Base-by-base conservation (phyloP, 2,888 invertebrate genomes). In the Parnassius orleans region DNA sequence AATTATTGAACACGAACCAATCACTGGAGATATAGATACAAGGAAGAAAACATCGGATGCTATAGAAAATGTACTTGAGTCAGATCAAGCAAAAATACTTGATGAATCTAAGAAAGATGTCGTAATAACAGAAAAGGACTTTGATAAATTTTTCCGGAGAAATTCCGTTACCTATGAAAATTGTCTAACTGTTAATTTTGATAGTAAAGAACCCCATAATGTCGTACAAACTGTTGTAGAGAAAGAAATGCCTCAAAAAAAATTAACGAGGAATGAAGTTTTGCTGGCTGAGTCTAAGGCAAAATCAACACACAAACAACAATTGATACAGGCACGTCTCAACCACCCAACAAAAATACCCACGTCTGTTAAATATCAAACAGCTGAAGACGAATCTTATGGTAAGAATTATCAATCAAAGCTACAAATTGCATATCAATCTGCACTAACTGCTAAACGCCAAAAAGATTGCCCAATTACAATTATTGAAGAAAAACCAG, bases 401-500 rank as follows among this genome's bases (percentile, higher is more conserved):
- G 81, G 72, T 55, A 88, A 85, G 76, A 84, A 82, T 66, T 81
- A 84, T 71, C 87, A 84, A 46, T 86, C 89, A 2, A 88, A 89
- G 69, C 75, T 90, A 59, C 87, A 90, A 75, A 79, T 83, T 59
- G 90, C 90, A 7, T 90, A 90, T 70, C 87, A 90, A 55, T 81
- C 85, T 9, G 87, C 83, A 41, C 68, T 90, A 56, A 87, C 87
- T 15, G 85, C 86, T 1, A 90, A 90, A 73, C 81, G 78, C 2
- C 84, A 86, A 65, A 77, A 79, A 62, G 85, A 87, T 68, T 75
- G 77, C 41, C 84, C 88, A 1, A 83, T 90, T 57, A 79, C 84
- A 43, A 86, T 90, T 9, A 83, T 90, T n/a, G 90, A 91, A 75
- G 90, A 91, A 65, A 88, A 88, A 70, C 90, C 90, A 15, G 90